Evolutionary conservation across 2,888 invertebrate species (phyloP).

Genomic region (Aproaerema taeniolella): DNA sequence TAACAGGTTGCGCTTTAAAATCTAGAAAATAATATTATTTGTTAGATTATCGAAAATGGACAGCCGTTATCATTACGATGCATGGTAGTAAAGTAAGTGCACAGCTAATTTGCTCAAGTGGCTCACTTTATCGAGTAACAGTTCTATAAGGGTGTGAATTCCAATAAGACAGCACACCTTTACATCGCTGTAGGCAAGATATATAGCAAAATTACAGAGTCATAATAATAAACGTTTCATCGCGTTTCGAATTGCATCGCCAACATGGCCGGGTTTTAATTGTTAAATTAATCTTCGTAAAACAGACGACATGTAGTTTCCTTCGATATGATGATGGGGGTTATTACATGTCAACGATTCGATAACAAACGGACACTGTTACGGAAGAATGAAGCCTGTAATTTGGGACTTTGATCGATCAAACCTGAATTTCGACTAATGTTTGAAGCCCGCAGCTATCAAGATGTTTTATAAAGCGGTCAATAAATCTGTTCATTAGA

Average conservation of each 20-base stretch:
- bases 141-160: too few relatives aligned
- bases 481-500: conserved; percentile 36
- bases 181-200: conserved; percentile 1
- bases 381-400: conserved; percentile 53
- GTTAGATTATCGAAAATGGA: too few relatives aligned
- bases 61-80: too few relatives aligned
- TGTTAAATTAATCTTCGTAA: conserved; percentile 43
- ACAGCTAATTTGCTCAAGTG: too few relatives aligned
- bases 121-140: too few relatives aligned
- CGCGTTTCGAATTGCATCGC: conserved; percentile 6
- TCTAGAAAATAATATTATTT: too few relatives aligned
- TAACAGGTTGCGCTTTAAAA: too few relatives aligned
- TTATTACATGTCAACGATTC: conserved; percentile 57
- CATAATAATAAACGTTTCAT: conserved; percentile 15
- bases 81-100: too few relatives aligned
- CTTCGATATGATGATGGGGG: conserved; percentile 35
- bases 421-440: conserved; percentile 35
- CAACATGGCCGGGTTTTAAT: conserved; percentile 28
- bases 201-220: conserved; percentile 9
- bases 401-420: conserved; percentile 48
- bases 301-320: conserved; percentile 35
- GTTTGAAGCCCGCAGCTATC: conserved; percentile 40
- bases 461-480: conserved; percentile 35
- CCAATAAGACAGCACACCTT: conserved; percentile 6
- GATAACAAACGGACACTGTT: conserved; percentile 48